Conservation (phyloP, 2,888 invertebrate genomes). For the Abrostola tripartita region DNA sequence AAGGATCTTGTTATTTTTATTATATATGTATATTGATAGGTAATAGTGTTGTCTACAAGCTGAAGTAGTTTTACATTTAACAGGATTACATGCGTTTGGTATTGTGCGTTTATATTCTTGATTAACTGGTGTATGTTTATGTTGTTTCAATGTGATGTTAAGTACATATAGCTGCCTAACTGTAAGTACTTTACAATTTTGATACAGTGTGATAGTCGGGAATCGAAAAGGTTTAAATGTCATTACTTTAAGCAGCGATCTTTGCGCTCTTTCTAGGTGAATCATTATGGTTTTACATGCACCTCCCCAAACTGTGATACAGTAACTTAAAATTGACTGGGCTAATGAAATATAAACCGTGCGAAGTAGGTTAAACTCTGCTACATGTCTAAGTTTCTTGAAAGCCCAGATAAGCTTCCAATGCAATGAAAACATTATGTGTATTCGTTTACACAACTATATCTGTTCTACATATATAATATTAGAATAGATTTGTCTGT, state of each 20-base stretch:
- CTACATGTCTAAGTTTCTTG: conserved; percentile 9
- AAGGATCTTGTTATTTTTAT: conserved; percentile 7
- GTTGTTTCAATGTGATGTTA: background rate
- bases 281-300: conserved; percentile 3
- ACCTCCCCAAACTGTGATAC: conserved; percentile 4
- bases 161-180: conserved; percentile 4
- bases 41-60: conserved; percentile 6
- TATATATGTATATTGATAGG: conserved; percentile 5
- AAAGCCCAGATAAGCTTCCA: no score
- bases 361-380: conserved; percentile 7
- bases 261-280: conserved; percentile 2
- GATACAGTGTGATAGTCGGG: conserved; percentile 1
- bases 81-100: background rate
- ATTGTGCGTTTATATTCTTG: no score
- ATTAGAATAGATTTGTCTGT: no score
- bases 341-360: conserved; percentile 3
- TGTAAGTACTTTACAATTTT: conserved; percentile 3
- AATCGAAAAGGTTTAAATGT: conserved; percentile 9
- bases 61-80: conserved; percentile 2
- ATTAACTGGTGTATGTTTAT: background rate
- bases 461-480: no score
- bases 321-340: conserved; percentile 5
- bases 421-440: no score
- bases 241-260: no score
- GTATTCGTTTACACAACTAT: no score